Percentiles rank a stretch among this genome's conserved stretches.
These are phyloP conservation scores for Istiophorus platypterus DNA, from an alignment of 2,113 vertebrate species.

Conservation along the genomic window DNA sequence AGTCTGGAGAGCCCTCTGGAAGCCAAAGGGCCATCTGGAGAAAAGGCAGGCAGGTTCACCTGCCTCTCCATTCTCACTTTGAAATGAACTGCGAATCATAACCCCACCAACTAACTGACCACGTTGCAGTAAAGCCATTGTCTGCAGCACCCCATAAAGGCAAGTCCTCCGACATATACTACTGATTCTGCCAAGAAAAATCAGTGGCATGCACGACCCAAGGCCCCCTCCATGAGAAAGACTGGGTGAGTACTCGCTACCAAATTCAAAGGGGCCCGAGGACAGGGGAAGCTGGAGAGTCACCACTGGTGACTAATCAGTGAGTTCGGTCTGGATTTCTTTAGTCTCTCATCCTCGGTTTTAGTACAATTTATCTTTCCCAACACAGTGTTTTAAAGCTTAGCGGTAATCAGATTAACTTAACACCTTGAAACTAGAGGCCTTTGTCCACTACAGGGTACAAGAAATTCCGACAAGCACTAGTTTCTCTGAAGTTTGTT, in stretches of 20 bases:
- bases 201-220: not conserved
- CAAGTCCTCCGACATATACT: not conserved
- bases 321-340: not conserved
- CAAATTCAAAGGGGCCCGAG: not conserved
- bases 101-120: too few species aligned
- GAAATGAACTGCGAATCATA: too few species aligned
- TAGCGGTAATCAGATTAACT: not conserved
- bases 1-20: not conserved
- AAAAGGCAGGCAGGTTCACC: not conserved
- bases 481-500: constrained; percentile 1
- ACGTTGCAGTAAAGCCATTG: not conserved
- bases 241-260: not conserved
- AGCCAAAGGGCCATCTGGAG: too few species aligned
- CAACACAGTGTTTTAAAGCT: not conserved
- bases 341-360: not conserved
- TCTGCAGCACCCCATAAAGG: not conserved
- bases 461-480: not conserved
- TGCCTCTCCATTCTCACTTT: not conserved
- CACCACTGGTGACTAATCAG: not conserved
- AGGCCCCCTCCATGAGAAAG: not conserved
- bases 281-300: not conserved
- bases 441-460: not conserved
- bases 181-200: not conserved
- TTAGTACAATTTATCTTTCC: not conserved
- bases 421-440: not conserved